Evolutionary conservation across 2,113 vertebrate genomes (phyloP).

Genomic region (Myrmecobius fasciatus): DNA sequence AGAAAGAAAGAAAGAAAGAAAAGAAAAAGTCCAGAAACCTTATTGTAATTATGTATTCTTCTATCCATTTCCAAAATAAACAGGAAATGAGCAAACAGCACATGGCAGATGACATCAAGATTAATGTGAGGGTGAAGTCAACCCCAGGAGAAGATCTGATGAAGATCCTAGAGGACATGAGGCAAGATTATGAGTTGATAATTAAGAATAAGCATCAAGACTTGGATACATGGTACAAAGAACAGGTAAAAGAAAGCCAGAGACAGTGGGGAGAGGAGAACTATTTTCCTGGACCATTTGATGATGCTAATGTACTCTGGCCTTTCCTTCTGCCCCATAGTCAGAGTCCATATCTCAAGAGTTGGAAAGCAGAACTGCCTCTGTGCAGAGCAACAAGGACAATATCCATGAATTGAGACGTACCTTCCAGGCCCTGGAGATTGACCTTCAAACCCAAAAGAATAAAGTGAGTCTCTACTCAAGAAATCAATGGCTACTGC

Average conservation of each 20-base stretch:
- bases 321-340: constrained; percentile 66
- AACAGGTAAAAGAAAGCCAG: constrained; percentile 81
- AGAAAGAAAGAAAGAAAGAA: not conserved
- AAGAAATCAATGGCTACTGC: not conserved
- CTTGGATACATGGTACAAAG: constrained; percentile 83
- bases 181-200: constrained; percentile 86
- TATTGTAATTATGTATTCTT: not conserved
- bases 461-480: constrained; percentile 83
- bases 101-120: constrained; percentile 80
- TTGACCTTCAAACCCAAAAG: constrained; percentile 85
- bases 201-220: constrained; percentile 87
- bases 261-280: not conserved
- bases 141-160: constrained; percentile 82
- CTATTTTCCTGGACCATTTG: not conserved
- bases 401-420: constrained; percentile 84
- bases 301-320: constrained; percentile 6
- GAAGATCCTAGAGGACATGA: constrained; percentile 85
- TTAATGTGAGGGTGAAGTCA: constrained; percentile 83
- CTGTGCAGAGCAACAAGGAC: constrained; percentile 67
- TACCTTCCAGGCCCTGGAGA: constrained; percentile 85
- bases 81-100: constrained; percentile 83
- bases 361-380: constrained; percentile 38
- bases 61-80: constrained; percentile 36
- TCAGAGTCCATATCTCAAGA: constrained; percentile 66
- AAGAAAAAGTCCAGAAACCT: not conserved